A percentile compares a stretch with the other conserved stretches of the same genome.
These are phyloP conservation scores for Plebejus melissa DNA, from an alignment of 2,888 invertebrate genomes.

Conservation along the genomic window DNA sequence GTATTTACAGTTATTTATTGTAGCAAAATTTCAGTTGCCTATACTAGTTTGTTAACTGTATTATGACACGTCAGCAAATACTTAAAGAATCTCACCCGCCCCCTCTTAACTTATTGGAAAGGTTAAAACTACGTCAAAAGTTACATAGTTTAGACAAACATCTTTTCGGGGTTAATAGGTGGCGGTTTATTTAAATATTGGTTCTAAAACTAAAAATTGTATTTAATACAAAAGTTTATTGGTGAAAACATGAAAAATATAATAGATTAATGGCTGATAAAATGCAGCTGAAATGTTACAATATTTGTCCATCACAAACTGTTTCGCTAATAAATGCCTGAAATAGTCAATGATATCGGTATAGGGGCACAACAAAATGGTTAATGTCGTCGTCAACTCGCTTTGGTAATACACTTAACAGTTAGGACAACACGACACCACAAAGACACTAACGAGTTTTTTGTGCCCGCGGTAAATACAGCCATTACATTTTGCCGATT, in stretches of 20 bases:
- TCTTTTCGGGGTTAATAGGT: conserved; percentile 71
- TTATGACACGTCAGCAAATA: background rate
- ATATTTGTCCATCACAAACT: conserved; percentile 77
- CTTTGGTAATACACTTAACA: conserved; percentile 65
- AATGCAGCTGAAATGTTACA: conserved; percentile 79
- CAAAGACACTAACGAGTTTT: conserved; percentile 75
- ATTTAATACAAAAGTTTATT: conserved; percentile 80
- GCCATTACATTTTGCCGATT: conserved; percentile 67
- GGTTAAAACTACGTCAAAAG: conserved; percentile 38
- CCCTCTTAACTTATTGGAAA: conserved; percentile 31
- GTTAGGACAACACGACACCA: conserved; percentile 69
- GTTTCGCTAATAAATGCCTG: conserved; percentile 78
- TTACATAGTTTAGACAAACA: conserved; percentile 53
- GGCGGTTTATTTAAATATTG: conserved; percentile 74
- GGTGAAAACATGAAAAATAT: conserved; percentile 80
- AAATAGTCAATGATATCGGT: conserved; percentile 69
- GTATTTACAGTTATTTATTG: conserved; percentile 16
- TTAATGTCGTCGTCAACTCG: conserved; percentile 70
- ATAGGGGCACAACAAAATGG: conserved; percentile 75
- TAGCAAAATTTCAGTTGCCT: conserved; percentile 12
- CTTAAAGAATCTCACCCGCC: conserved; percentile 12
- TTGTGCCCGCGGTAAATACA: conserved; percentile 74
- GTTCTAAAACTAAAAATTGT: conserved; percentile 79
- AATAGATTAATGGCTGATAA: conserved; percentile 80
- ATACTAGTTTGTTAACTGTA: conserved; percentile 3